Conservation (phyloP, 2,113 vertebrate genomes). For the Pachypanchax playfairii region DNA sequence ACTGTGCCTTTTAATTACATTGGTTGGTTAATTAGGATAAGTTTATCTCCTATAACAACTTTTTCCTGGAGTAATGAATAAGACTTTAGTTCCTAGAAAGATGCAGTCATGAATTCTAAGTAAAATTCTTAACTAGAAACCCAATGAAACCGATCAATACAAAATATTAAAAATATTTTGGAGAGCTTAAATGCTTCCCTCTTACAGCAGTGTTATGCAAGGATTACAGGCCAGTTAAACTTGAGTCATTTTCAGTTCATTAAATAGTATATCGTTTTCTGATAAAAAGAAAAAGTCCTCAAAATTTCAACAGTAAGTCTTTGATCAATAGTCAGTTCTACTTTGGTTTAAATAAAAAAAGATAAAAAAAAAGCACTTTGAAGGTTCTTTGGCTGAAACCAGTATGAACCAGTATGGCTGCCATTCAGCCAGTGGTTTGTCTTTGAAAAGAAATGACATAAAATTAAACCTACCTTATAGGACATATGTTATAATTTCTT, state of each 20-base stretch:
- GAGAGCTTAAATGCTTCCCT: conserved; percentile 43
- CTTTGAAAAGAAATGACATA: too few species aligned
- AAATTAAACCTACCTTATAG: too few species aligned
- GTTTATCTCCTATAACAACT: conserved; percentile 33
- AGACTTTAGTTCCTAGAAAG: conserved; percentile 44
- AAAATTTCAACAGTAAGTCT: conserved; percentile 27
- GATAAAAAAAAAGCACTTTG: too few species aligned
- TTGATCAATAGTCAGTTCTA: conserved; percentile 15
- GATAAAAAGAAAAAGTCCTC: conserved; percentile 11
- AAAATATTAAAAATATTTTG: conserved; percentile 42
- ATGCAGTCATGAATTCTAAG: conserved; percentile 31
- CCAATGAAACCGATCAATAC: conserved; percentile 42
- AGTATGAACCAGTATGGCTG: too few species aligned
- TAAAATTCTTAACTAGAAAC: conserved; percentile 35
- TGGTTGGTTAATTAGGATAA: conserved; percentile 42
- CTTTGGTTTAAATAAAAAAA: not conserved
- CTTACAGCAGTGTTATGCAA: conserved; percentile 41
- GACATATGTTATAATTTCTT: too few species aligned
- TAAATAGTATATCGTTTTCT: conserved; percentile 42
- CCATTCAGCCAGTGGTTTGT: too few species aligned
- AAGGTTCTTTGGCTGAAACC: too few species aligned
- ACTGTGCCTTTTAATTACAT: conserved; percentile 29
- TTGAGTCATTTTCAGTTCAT: conserved; percentile 52
- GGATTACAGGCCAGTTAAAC: conserved; percentile 49
- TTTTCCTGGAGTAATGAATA: conserved; percentile 24